Conservation (phyloP, 2,888 invertebrate species). For the Sesamia inferens region DNA sequence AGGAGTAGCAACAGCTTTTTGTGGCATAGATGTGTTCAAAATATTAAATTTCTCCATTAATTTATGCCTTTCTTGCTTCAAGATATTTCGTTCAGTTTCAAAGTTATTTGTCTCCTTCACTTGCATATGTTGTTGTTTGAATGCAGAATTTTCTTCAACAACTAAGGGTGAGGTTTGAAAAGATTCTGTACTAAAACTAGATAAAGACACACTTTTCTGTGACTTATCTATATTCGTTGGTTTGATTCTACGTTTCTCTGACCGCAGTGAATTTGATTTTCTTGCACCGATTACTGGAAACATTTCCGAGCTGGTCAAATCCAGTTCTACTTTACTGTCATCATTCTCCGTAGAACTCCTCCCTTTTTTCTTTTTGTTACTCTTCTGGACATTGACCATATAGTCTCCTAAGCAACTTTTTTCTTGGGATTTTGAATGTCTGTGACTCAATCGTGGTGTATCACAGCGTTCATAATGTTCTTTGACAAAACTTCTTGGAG, state of each 20-base stretch:
- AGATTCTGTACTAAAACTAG: slow-evolving; percentile 79
- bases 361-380: slow-evolving; percentile 80
- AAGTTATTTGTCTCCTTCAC: slow-evolving; percentile 79
- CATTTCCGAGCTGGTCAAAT: slow-evolving; percentile 82
- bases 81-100: slow-evolving; percentile 82
- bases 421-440: slow-evolving; percentile 80
- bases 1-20: slow-evolving; percentile 71
- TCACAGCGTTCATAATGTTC: slow-evolving; percentile 80
- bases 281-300: slow-evolving; percentile 86
- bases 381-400: slow-evolving; percentile 77
- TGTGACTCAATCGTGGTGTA: slow-evolving; percentile 78
- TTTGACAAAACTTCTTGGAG: slow-evolving; percentile 76
- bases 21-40: slow-evolving; percentile 75
- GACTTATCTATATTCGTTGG: slow-evolving; percentile 86
- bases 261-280: slow-evolving; percentile 79
- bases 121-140: slow-evolving; percentile 79
- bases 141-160: slow-evolving; percentile 81
- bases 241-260: slow-evolving; percentile 86
- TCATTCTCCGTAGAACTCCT: slow-evolving; percentile 79
- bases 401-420: slow-evolving; percentile 84
- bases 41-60: slow-evolving; percentile 87
- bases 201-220: slow-evolving; percentile 80
- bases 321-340: slow-evolving; percentile 74
- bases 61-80: slow-evolving; percentile 85
- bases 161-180: slow-evolving; percentile 78